A percentile compares a stretch with the other conserved stretches of the same genome.
These are phyloP conservation scores for Mya arenaria DNA, from an alignment of 1,140 invertebrate genomes.

Conservation along the genomic window DNA sequence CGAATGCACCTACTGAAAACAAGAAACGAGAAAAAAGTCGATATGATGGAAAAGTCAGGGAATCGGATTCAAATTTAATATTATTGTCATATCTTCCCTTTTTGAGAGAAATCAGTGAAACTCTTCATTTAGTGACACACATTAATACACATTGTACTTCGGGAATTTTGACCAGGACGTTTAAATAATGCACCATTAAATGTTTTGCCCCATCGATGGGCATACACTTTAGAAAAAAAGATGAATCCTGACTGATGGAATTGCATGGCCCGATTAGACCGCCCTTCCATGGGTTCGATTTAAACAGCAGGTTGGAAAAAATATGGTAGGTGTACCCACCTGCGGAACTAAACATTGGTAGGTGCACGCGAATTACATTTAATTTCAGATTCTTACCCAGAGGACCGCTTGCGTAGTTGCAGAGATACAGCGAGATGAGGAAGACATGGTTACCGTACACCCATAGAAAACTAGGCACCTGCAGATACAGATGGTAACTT, in stretches of 20 bases:
- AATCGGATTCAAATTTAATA: no score
- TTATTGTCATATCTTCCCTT: no score
- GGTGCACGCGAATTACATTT: background rate
- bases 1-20: background rate
- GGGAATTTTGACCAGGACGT: background rate
- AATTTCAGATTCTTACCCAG: background rate
- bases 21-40: background rate
- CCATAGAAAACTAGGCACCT: constrained; percentile 38
- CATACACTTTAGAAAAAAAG: background rate
- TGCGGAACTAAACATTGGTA: background rate
- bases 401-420: background rate
- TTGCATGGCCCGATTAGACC: background rate
- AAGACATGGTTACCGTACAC: constrained; percentile 53
- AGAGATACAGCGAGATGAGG: constrained; percentile 30
- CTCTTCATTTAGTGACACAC: background rate
- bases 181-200: background rate
- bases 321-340: background rate
- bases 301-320: background rate
- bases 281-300: background rate
- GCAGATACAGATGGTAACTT: no score
- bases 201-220: background rate
- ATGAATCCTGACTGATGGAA: background rate
- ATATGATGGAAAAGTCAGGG: background rate
- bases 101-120: background rate
- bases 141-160: background rate